Conservation (phyloP, 2,113 vertebrate genomes). For the Eidolon helvum region DNA sequence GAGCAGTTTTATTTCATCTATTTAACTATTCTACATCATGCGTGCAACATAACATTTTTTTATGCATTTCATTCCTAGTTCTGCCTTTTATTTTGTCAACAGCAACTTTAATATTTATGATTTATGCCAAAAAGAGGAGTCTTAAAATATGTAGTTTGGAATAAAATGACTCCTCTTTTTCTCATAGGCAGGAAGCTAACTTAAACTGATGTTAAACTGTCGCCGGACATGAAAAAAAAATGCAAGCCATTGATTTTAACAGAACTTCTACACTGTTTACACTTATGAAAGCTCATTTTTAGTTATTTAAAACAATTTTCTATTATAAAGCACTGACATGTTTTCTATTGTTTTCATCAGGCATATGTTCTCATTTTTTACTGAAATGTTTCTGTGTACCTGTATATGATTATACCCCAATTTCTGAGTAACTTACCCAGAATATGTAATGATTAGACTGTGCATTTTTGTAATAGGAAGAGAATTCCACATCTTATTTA, state of each 20-base stretch:
- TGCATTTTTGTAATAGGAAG: background rate
- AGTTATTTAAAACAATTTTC: constrained; percentile 44
- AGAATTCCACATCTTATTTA: background rate
- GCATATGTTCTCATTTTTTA: constrained; percentile 47
- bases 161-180: constrained; percentile 59
- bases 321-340: constrained; percentile 4
- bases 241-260: background rate
- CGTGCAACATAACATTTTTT: constrained; percentile 39
- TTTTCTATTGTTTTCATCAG: background rate
- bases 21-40: constrained; percentile 66
- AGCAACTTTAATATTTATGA: constrained; percentile 67
- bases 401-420: background rate
- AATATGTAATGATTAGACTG: background rate
- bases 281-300: constrained; percentile 9
- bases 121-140: constrained; percentile 15
- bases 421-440: constrained; percentile 6
- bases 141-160: constrained; percentile 40
- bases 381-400: background rate
- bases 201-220: constrained; percentile 49
- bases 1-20: constrained; percentile 63
- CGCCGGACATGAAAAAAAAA: constrained; percentile 37
- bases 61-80: constrained; percentile 30
- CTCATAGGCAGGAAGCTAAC: constrained; percentile 47
- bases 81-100: constrained; percentile 66
- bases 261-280: constrained; percentile 6